Evolutionary conservation across 2,888 invertebrate genomes (phyloP), one percentile per base, ranked within the genome.

Genomic region (Pteria penguin): DNA sequence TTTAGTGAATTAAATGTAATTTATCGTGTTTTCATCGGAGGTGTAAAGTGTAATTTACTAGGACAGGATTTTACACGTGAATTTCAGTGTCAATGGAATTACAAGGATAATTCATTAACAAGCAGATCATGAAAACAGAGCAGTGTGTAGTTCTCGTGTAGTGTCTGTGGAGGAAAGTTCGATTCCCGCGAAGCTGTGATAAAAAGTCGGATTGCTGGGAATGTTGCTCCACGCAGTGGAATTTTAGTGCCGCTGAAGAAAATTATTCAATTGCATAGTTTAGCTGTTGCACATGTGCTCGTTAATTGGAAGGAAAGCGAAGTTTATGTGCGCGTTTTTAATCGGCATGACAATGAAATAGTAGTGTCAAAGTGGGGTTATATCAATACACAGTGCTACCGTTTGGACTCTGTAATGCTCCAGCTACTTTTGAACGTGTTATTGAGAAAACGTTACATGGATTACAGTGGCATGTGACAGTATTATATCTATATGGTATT

Each of bases 401-500:
- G 45, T 36, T 36, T 36, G 45, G 45, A 36, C 45, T 36, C 14
- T 36, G 45, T 14, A 36, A 36, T 36, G 45, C 45, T 14, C 45
- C 45, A 11, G 45, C 45, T 5, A 36, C 45, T 36, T 36, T 36
- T 14, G 8, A 36, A 14, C 45, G 45, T 14, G 14, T 36, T 36
- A 70, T 68, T 24, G 70, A 68, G n/a, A 65, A 29, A 31, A 33
- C 63, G 2, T 52, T 67, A 14, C 33, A 11, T 52, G 72, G 78
- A 18, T 26, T 81, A 36, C 78, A 81, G n/a, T 82, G 80, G 79
- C 76, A 84, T 60, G 76, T 71, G 5, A 60, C 71, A 2, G 68
- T 85, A 4, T 67, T 82, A 4, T 84, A 85, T 60, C 29, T 85
- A 18, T 82, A 84, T 68, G 82, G 82, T 54, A 75, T 82, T 0